phyloP scores from a whole-genome alignment of 2,888 invertebrate genomes.

The Lamellibrachia satsuma region DNA sequence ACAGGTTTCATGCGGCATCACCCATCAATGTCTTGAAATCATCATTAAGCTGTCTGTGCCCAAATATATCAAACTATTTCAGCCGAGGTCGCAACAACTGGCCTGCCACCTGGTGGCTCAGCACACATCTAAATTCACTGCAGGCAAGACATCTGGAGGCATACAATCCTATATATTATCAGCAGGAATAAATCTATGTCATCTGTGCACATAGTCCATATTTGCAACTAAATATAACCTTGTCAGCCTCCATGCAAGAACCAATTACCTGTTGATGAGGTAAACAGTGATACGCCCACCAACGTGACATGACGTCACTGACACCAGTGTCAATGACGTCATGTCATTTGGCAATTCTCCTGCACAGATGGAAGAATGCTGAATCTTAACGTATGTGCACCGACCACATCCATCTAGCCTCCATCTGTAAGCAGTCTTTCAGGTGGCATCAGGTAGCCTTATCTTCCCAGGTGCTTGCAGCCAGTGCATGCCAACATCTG shows the following conservation, averaged over 20 bases:
- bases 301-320: not conserved
- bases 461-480: not conserved
- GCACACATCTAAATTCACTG: not conserved
- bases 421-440: not conserved
- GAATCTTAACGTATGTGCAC: not conserved
- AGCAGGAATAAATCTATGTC: constrained; percentile 20
- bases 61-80: not conserved
- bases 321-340: not conserved
- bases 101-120: not conserved
- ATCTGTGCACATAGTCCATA: not conserved
- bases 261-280: not conserved
- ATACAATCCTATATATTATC: constrained; percentile 18
- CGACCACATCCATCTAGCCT: not conserved
- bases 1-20: not conserved
- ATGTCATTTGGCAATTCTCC: not conserved
- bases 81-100: not conserved
- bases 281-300: not conserved
- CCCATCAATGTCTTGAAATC: not conserved
- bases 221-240: not conserved
- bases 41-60: not conserved
- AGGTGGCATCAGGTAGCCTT: not conserved
- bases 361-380: not conserved
- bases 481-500: not conserved
- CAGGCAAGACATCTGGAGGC: not conserved
- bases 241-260: not conserved